Percentiles rank a stretch among this genome's conserved stretches.
Conservation (phyloP, 2,113 vertebrate genomes). For the Oenanthe oenanthe region DNA sequence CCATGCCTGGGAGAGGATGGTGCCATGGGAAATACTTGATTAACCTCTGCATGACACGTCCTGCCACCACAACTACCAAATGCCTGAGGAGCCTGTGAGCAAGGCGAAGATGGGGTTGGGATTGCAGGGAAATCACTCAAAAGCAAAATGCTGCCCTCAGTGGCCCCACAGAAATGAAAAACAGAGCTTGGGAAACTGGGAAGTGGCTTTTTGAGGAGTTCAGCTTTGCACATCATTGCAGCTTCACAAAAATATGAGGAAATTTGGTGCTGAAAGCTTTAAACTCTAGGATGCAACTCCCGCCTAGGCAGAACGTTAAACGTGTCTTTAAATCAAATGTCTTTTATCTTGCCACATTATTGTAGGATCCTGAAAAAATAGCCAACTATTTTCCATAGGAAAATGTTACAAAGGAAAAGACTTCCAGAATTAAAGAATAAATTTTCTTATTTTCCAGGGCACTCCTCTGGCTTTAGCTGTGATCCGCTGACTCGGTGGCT, state of each 20-base stretch:
- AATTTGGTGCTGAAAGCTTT: not conserved
- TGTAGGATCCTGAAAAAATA: not conserved
- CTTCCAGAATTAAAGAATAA: not conserved
- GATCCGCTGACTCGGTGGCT: not conserved
- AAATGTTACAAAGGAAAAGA: not conserved
- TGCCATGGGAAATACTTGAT: accelerated
- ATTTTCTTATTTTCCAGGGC: not conserved
- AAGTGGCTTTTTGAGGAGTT: not conserved
- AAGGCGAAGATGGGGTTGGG: accelerated
- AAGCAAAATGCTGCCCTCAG: not conserved
- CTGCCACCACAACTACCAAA: not conserved
- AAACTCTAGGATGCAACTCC: accelerated
- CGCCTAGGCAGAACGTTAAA: not conserved
- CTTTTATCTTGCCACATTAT: not conserved
- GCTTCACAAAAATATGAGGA: not conserved
- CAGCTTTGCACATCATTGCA: accelerated
- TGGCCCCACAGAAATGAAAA: not conserved
- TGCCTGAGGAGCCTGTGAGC: not conserved
- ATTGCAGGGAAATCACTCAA: not conserved
- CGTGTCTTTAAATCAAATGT: not conserved
- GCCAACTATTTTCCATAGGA: not conserved
- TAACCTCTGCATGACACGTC: not conserved
- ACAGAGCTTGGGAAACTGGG: not conserved
- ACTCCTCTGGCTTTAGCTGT: not conserved
- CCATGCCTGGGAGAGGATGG: not conserved